These are phyloP conservation scores for Mycteria americana DNA, from an alignment of 2,797 vertebrate genomes.

Conservation along the genomic window DNA sequence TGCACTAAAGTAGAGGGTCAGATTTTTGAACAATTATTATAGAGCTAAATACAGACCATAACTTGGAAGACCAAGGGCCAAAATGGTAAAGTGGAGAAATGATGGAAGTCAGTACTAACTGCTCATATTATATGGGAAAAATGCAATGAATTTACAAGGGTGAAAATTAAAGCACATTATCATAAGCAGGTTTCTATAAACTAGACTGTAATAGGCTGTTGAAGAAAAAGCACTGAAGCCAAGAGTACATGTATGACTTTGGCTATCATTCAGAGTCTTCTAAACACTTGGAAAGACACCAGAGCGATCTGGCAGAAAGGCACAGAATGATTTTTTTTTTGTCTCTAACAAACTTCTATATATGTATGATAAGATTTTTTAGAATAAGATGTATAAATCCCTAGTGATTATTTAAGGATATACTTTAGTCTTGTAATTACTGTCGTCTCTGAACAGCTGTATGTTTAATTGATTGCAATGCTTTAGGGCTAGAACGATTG, in stretches of 20 bases:
- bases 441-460: not conserved
- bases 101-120: not conserved
- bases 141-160: not conserved
- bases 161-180: not conserved
- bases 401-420: constrained; percentile 49
- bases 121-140: not conserved
- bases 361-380: constrained; percentile 12
- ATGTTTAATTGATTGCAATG: not conserved
- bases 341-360: not conserved
- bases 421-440: constrained; percentile 47
- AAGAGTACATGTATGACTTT: not conserved
- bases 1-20: not conserved
- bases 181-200: not conserved
- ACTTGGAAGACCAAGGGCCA: not conserved
- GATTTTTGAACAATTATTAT: not conserved
- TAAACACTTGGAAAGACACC: not conserved
- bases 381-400: constrained; percentile 25
- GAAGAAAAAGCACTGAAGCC: not conserved
- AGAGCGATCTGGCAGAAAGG: not conserved
- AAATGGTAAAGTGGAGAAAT: not conserved
- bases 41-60: not conserved
- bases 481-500: constrained; percentile 19
- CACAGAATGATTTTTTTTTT: not conserved
- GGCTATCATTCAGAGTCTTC: not conserved
- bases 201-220: not conserved